phyloP scores from a whole-genome alignment of 2,888 invertebrate genomes.

The Apodemia zela region DNA sequence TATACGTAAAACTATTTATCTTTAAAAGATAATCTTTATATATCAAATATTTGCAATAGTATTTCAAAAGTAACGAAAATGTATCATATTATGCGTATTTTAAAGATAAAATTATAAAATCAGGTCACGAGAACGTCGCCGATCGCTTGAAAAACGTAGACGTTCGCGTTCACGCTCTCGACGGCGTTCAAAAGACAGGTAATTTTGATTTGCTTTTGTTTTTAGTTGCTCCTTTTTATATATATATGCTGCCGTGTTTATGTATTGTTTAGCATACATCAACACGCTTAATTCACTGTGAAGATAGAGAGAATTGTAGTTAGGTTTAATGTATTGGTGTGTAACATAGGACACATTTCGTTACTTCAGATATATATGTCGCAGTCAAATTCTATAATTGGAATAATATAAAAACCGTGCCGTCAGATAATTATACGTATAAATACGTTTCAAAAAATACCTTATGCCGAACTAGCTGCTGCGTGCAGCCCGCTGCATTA shows the following conservation, averaged over 20 bases:
- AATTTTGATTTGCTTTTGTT: constrained; percentile 37
- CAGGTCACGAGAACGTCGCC: constrained; percentile 76
- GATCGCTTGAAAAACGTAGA: constrained; percentile 70
- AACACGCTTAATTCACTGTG: background rate
- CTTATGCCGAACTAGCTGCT: too few species aligned
- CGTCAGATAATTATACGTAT: too few species aligned
- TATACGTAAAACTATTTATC: background rate
- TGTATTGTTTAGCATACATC: background rate
- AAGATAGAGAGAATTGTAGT: too few species aligned
- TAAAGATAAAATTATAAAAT: constrained; percentile 29
- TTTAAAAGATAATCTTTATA: constrained; percentile 19
- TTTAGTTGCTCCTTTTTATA: constrained; percentile 20
- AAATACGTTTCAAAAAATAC: too few species aligned
- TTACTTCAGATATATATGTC: too few species aligned
- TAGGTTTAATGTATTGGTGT: too few species aligned
- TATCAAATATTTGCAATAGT: constrained; percentile 4
- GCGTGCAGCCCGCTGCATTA: too few species aligned
- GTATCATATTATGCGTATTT: too few species aligned
- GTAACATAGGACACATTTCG: too few species aligned
- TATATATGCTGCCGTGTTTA: background rate
- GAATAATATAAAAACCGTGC: too few species aligned
- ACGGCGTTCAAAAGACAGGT: constrained; percentile 74
- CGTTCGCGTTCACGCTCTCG: constrained; percentile 72
- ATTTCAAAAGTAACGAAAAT: too few species aligned
- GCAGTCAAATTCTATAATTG: too few species aligned